phyloP scores from a whole-genome alignment of 2,113 vertebrate species.

The Phasianus colchicus region DNA sequence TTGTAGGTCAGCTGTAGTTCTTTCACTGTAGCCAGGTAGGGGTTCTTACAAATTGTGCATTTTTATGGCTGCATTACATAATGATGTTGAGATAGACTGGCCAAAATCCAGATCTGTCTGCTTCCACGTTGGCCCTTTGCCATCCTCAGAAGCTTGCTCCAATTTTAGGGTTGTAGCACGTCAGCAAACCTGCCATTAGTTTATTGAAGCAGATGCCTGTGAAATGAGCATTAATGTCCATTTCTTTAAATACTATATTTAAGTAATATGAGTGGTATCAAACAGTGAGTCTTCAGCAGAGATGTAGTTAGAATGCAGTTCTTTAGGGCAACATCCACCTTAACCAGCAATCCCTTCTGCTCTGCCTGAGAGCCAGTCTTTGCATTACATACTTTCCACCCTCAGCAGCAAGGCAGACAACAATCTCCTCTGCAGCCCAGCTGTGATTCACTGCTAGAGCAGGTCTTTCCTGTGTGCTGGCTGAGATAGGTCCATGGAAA shows the following conservation, averaged over 20 bases:
- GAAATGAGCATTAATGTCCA: not conserved
- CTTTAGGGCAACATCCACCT: not conserved
- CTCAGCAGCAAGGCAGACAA: constrained; percentile 16
- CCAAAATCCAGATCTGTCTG: not conserved
- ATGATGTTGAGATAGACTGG: not conserved
- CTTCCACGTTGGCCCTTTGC: not conserved
- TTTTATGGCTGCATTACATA: not conserved
- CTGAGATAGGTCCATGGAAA: constrained; percentile 49
- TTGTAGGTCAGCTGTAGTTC: not conserved
- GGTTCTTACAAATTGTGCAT: not conserved
- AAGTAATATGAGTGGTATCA: not conserved
- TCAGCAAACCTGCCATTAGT: not conserved
- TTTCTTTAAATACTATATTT: not conserved
- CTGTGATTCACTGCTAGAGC: constrained; percentile 60
- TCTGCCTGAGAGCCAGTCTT: not conserved
- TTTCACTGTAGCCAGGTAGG: not conserved
- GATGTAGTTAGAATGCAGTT: not conserved
- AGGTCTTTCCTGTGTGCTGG: constrained; percentile 69
- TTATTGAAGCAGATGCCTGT: not conserved
- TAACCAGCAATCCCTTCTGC: not conserved
- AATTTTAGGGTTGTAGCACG: not conserved
- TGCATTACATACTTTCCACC: not conserved
- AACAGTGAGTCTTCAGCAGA: not conserved
- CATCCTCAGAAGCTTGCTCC: not conserved
- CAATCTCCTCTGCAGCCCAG: constrained; percentile 25